Evolutionary conservation across 2,113 vertebrate species (phyloP), one percentile per base, ranked within the genome.

Genomic region (Callithrix jacchus): DNA sequence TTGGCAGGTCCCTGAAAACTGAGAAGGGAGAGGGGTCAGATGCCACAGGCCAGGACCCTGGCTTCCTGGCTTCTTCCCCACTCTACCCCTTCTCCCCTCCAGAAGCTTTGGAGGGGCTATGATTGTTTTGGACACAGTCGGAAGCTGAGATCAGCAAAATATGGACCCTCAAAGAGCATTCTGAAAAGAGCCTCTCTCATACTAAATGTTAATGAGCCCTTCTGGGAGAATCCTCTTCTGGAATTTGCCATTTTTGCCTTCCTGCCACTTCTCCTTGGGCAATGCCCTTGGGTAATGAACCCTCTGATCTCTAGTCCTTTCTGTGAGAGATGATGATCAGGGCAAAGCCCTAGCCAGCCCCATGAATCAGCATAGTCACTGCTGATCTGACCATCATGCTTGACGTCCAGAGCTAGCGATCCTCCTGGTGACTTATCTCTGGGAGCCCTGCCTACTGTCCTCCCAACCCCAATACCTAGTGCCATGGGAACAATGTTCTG

Each of bases 71-170:
- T 66, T 61, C 87, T 42, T 58, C 73, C 37, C 40, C 23, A 45
- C 18, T 21, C 61, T 9, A 49, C 45, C 64, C 52, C 37, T 30
- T 70, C 40, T n/a, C 42, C 35, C 32, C 35, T 91, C 25, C 73
- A 87, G 73, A 73, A 49, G 47, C 25, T 20, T n/a, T 0, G 30
- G 47, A 83, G 47, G 18, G 66, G 71, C 45, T 80, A 13, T 54
- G n/a, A 58, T 97, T 66, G 82, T 61, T 96, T 47, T 88, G 66
- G 56, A 81, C 49, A 61, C 0, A 27, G 14, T 45, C 42, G 58
- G 68, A 84, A 81, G 42, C 56, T 87, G 68, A 96, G 54, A 49
- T 79, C 42, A 85, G 82, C 81, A 87, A 56, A 87, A 87, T 85
- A 49, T 61, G 25, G 30, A 35, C 49, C 45, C 32, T 42, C 56